These are phyloP conservation scores for Eulithis prunata DNA, from an alignment of 2,888 invertebrate genomes.

Conservation along the genomic window DNA sequence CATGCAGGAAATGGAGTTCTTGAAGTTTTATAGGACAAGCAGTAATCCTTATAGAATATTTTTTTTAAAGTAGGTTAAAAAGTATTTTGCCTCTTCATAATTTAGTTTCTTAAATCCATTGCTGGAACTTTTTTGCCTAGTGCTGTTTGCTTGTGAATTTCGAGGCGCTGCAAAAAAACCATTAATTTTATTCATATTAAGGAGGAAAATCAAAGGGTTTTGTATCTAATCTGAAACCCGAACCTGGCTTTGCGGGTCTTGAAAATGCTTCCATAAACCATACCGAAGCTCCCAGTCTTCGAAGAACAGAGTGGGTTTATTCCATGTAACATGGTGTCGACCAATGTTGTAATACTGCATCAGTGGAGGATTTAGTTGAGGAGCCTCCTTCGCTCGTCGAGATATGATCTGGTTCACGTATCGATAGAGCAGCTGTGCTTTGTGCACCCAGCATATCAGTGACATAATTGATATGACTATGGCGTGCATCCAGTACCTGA, in stretches of 20 bases:
- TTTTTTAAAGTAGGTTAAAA: not conserved
- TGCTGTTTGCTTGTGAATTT: slow-evolving; percentile 4
- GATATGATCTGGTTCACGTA: slow-evolving; percentile 84
- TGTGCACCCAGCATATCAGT: slow-evolving; percentile 86
- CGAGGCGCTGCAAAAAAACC: not conserved
- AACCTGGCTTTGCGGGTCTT: slow-evolving; percentile 45
- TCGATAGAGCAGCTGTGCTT: slow-evolving; percentile 81
- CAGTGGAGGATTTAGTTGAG: slow-evolving; percentile 86
- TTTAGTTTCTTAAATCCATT: slow-evolving; percentile 46
- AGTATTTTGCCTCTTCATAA: not conserved
- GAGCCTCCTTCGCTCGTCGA: slow-evolving; percentile 84
- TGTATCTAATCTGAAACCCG: not conserved
- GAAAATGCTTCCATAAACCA: slow-evolving; percentile 86
- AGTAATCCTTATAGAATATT: too few relatives aligned
- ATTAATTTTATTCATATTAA: too few relatives aligned
- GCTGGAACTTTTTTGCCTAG: slow-evolving; percentile 44
- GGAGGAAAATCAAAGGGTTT: too few relatives aligned
- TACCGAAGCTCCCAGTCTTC: slow-evolving; percentile 87
- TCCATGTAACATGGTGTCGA: slow-evolving; percentile 83
- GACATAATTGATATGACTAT: slow-evolving; percentile 85
- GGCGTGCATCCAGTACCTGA: slow-evolving; percentile 83
- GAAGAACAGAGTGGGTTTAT: slow-evolving; percentile 86
- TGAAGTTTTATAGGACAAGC: too few relatives aligned
- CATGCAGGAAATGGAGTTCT: too few relatives aligned
- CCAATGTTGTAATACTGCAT: slow-evolving; percentile 80